phyloP scores from a whole-genome alignment of 2,113 vertebrate species.

The Hipposideros armiger region DNA sequence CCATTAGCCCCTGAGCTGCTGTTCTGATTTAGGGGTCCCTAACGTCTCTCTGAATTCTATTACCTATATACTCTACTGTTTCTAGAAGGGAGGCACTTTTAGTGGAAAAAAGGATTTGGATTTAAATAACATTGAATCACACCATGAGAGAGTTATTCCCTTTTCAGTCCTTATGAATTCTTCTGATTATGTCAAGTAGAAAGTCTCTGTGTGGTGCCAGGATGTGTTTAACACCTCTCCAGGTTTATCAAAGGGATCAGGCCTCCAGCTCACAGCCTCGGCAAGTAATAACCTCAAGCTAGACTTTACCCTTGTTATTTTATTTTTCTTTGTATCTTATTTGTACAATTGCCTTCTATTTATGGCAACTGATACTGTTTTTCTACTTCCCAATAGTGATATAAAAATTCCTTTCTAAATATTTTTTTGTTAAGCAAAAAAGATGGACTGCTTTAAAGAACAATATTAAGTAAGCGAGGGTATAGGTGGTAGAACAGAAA shows the following conservation, averaged over 20 bases:
- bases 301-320: neutral
- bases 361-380: neutral
- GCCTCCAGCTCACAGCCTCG: neutral
- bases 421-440: neutral
- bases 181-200: neutral
- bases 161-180: neutral
- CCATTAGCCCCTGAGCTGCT: neutral
- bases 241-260: neutral
- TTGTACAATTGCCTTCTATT: conserved; percentile 9
- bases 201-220: neutral
- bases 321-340: neutral
- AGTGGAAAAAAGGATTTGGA: neutral
- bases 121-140: conserved; percentile 28
- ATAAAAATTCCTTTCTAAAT: neutral
- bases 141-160: neutral
- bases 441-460: neutral
- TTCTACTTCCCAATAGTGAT: neutral
- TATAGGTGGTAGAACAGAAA: neutral
- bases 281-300: neutral
- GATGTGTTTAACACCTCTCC: neutral
- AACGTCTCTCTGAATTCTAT: neutral
- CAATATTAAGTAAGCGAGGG: neutral
- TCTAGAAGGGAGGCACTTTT: neutral
- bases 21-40: neutral
- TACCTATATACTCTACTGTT: neutral